Conservation (phyloP, 2,113 vertebrate genomes). For the Galeopterus variegatus region DNA sequence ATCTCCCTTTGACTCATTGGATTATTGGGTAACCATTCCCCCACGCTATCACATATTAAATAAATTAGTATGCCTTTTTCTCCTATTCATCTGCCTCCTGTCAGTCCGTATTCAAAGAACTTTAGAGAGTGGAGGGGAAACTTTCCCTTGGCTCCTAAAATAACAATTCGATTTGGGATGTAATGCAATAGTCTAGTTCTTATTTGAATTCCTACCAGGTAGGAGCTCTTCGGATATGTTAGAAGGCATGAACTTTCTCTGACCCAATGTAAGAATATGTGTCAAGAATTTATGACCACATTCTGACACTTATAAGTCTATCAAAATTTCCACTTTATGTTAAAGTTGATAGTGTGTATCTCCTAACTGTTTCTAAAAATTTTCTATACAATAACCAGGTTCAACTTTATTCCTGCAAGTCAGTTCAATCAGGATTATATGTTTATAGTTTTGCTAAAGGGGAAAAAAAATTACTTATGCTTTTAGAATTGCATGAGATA, state of each 20-base stretch:
- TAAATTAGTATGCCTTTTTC: no score
- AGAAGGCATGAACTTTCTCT: constrained; percentile 20
- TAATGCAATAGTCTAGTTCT: not conserved
- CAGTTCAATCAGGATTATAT: constrained; percentile 71
- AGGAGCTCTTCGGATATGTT: not conserved
- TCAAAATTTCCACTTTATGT: constrained; percentile 61
- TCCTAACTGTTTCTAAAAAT: constrained; percentile 51
- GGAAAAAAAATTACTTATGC: constrained; percentile 71
- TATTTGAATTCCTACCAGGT: not conserved
- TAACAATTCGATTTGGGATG: not conserved
- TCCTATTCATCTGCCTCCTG: no score
- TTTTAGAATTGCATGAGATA: constrained; percentile 67
- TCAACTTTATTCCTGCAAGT: constrained; percentile 72
- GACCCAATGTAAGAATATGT: not conserved
- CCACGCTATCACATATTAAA: no score
- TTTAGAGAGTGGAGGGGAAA: no score
- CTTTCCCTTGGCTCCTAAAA: no score
- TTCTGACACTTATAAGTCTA: constrained; percentile 36
- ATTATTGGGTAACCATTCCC: no score
- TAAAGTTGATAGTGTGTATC: constrained; percentile 59
- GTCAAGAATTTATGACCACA: constrained; percentile 60
- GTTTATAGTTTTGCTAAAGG: constrained; percentile 70
- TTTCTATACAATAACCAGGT: constrained; percentile 57
- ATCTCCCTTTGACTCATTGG: no score
- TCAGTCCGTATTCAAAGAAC: no score